A percentile compares a stretch with the other conserved stretches of the same genome.
phyloP scores from a whole-genome alignment of 2,113 vertebrate genomes.

The Nestor notabilis region DNA sequence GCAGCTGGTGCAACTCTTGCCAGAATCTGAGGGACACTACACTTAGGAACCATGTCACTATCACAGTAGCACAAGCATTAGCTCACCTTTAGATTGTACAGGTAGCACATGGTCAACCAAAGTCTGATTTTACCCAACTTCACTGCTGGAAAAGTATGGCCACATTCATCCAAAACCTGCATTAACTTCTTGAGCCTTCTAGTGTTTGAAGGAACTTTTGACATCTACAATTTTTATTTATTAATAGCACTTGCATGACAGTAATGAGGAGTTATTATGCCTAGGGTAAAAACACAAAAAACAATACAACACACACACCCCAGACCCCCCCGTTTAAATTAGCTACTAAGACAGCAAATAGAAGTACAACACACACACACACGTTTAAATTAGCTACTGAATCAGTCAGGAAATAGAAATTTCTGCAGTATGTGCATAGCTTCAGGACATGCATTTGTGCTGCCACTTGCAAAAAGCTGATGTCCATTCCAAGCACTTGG shows the following conservation, averaged over 20 bases:
- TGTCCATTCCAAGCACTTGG: rapidly evolving
- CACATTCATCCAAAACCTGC: rapidly evolving
- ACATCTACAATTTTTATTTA: not conserved
- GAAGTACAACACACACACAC: too few species aligned
- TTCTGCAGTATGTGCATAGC: not conserved
- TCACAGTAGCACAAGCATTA: not conserved
- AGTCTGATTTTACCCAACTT: not conserved
- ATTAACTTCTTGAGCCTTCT: not conserved
- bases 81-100: not conserved
- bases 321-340: too few species aligned
- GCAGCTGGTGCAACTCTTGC: not conserved
- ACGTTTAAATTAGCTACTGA: not conserved
- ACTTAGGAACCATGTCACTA: not conserved
- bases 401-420: not conserved
- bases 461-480: not conserved
- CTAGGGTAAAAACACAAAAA: not conserved
- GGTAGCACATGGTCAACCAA: rapidly evolving
- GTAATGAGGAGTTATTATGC: not conserved
- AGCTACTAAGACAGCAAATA: too few species aligned
- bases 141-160: rapidly evolving
- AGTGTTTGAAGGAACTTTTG: not conserved
- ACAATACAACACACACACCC: not conserved
- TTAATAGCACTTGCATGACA: not conserved
- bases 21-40: not conserved
- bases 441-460: not conserved